A percentile compares a stretch with the other conserved stretches of the same genome.
Evolutionary conservation across 2,113 vertebrate species (phyloP).

Genomic region (Cyanoramphus novaezelandiae): DNA sequence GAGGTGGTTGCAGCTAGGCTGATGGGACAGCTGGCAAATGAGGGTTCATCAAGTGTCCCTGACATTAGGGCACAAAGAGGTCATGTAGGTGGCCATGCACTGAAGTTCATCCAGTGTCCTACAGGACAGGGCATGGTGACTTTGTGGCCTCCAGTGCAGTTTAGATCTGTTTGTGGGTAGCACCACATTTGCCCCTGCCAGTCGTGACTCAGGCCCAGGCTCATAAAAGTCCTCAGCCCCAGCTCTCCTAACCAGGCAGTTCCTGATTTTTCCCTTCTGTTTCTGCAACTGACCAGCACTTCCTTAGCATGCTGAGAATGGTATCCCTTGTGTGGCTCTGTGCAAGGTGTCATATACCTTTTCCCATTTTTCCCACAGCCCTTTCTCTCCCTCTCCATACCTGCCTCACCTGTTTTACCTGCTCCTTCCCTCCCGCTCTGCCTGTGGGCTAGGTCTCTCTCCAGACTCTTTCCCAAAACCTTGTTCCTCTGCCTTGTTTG

Average conservation of each 20-base stretch:
- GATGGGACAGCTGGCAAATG: neutral
- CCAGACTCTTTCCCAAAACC: neutral
- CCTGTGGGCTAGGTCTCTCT: conserved; percentile 32
- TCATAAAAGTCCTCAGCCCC: neutral
- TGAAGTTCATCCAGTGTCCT: neutral
- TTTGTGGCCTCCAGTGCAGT: neutral
- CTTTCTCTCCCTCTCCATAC: neutral
- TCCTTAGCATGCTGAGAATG: neutral
- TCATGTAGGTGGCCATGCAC: rapidly evolving
- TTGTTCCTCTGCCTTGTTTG: neutral
- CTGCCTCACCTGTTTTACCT: conserved; percentile 52
- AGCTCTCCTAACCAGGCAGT: neutral
- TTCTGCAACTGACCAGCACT: neutral
- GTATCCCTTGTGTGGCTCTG: rapidly evolving
- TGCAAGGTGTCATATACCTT: neutral
- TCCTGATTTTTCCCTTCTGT: neutral
- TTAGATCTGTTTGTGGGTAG: neutral
- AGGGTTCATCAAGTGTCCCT: neutral
- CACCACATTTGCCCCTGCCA: neutral
- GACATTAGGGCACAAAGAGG: neutral
- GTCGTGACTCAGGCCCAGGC: neutral
- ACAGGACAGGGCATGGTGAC: neutral
- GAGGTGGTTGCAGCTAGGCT: neutral
- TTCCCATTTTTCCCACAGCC: conserved; percentile 14
- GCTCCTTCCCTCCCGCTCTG: neutral